Evolutionary conservation across 2,888 invertebrate species (phyloP).

Genomic region (Tinea semifulvella): DNA sequence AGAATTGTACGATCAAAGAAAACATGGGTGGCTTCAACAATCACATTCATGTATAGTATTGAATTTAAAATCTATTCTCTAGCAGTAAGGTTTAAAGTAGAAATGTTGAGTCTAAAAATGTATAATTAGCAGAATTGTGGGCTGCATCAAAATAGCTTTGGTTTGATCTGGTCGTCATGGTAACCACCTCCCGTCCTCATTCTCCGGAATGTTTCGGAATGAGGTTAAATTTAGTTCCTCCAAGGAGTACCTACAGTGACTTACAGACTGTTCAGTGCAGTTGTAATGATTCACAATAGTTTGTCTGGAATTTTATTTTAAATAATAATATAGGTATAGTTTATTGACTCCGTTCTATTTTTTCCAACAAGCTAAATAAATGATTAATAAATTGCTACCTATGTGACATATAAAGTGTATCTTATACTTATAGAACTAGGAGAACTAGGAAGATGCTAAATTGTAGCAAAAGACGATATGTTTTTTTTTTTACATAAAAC

Average conservation of each 20-base stretch:
- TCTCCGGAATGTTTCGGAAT: conserved; percentile 10
- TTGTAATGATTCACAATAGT: too few relatives aligned
- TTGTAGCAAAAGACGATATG: too few relatives aligned
- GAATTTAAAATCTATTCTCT: background rate
- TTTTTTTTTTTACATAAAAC: too few relatives aligned
- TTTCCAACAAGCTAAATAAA: too few relatives aligned
- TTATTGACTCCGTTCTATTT: too few relatives aligned
- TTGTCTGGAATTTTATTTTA: too few relatives aligned
- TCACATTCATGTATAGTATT: background rate
- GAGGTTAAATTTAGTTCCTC: conserved; percentile 11
- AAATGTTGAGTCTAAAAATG: background rate
- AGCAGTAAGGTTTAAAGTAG: background rate
- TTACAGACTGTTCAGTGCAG: too few relatives aligned
- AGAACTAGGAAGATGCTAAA: too few relatives aligned
- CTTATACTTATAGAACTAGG: too few relatives aligned
- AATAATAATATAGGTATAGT: too few relatives aligned
- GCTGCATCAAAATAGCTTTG: conserved; percentile 1
- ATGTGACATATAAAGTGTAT: too few relatives aligned
- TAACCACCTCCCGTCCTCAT: conserved; percentile 12
- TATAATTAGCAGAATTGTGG: background rate
- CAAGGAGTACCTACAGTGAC: background rate
- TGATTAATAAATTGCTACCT: too few relatives aligned
- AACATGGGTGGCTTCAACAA: background rate
- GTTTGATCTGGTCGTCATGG: conserved; percentile 4
- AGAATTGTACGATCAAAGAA: background rate